Evolutionary conservation across 2,888 invertebrate species (phyloP).

Genomic region (Neuroscelio doddi): DNA sequence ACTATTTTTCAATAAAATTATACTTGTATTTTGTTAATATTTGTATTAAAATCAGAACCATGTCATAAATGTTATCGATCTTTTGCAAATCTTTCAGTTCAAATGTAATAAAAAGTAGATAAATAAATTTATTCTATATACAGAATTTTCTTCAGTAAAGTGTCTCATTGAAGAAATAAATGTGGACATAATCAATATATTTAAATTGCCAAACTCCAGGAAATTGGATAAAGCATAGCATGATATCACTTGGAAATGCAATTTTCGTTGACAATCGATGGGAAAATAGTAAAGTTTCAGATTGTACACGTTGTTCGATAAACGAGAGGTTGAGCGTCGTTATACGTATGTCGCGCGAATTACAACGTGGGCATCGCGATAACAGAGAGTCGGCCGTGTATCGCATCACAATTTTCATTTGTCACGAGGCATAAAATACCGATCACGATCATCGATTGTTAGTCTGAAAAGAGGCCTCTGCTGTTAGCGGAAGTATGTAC

Average conservation of each 20-base stretch:
- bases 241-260: slow-evolving; percentile 43
- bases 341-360: slow-evolving; percentile 42
- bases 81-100: no score
- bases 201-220: not conserved
- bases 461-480: slow-evolving; percentile 23
- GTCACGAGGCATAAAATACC: slow-evolving; percentile 47
- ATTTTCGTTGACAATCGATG: slow-evolving; percentile 55
- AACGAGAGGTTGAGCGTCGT: slow-evolving; percentile 36
- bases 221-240: slow-evolving; percentile 40
- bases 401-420: slow-evolving; percentile 49
- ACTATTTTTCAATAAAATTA: no score
- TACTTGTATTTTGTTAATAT: no score
- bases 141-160: no score
- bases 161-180: no score
- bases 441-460: slow-evolving; percentile 36
- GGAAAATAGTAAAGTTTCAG: slow-evolving; percentile 48
- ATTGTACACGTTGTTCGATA: slow-evolving; percentile 37
- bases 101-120: no score
- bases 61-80: no score
- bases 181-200: no score
- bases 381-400: slow-evolving; percentile 35
- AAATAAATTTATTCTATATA: no score
- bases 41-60: no score
- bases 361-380: slow-evolving; percentile 42
- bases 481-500: slow-evolving; percentile 7